Evolutionary conservation across 2,113 vertebrate genomes (phyloP), one percentile per base, ranked within the genome.

Genomic region (Rhea pennata): DNA sequence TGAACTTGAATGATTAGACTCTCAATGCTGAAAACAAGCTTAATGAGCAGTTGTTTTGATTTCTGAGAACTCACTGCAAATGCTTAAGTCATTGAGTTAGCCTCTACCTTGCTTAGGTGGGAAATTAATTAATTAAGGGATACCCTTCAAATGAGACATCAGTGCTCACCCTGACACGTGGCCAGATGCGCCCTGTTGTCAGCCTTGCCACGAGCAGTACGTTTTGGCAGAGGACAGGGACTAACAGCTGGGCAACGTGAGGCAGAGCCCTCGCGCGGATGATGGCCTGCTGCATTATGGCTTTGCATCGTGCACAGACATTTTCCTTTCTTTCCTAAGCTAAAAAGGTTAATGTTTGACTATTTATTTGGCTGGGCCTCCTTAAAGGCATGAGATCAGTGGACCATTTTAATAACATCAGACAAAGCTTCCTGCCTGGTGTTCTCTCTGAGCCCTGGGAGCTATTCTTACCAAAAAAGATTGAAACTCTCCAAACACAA

Each of bases 321-420:
- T 44, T 82, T 71, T 91, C 21, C 42, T 79, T 88, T 73, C 44
- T 33, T 80, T 83, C 83, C 53, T 53, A 36, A 85, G 78, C 71
- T 54, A 39, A 80, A 90, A 94, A 96, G 71, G 62, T 96, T 96
- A 94, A 92, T 76, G 26, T 84, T 80, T 89, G 87, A 79, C 94
- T 96, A 6, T 79, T 85, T 91, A 46, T 96, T 94, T 14, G 0
- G 16, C 74, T 13, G 10, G 87, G 54, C 33, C 84, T 91, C 90
- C 95, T 95, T 83, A 88, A 79, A 96, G 87, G 93, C 94, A 93
- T 71, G 90, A 95, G 90, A 65, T 92, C 95, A 97, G 78, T 46
- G 82, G 90, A 96, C 82, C 95, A 86, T 96, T 96, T 94, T 96
- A 96, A 96, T 83, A 90, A 62, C 75, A 80, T 67, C 6, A 87